Percentiles rank a stretch among this genome's conserved stretches.
These are phyloP conservation scores for Crypturellus tataupa DNA, from an alignment of 2,797 vertebrate species.

Conservation along the genomic window DNA sequence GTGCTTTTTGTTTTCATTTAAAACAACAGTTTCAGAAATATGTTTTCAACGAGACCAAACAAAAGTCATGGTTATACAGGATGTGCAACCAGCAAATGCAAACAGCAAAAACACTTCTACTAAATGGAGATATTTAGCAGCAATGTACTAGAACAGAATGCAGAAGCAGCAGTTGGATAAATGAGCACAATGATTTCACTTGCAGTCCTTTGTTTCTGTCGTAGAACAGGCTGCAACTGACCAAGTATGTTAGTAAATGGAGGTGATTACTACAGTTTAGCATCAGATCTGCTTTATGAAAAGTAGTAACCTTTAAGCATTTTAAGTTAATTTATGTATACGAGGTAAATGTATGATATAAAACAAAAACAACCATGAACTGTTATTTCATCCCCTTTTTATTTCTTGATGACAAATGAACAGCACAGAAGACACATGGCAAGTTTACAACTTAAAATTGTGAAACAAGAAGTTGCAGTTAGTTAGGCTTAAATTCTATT, in stretches of 20 bases:
- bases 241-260: slow-evolving; percentile 52
- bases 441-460: slow-evolving; percentile 20
- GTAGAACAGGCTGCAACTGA: not conserved
- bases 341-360: not conserved
- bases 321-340: not conserved
- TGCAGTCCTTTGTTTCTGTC: not conserved
- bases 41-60: not conserved
- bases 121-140: slow-evolving; percentile 49
- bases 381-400: slow-evolving; percentile 30
- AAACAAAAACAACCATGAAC: not conserved
- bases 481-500: slow-evolving; percentile 36
- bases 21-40: not conserved
- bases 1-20: not conserved
- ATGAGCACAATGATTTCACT: not conserved
- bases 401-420: slow-evolving; percentile 44
- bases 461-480: slow-evolving; percentile 30
- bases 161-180: slow-evolving; percentile 21
- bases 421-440: slow-evolving; percentile 25
- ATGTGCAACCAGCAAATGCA: slow-evolving; percentile 53
- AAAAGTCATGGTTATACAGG: slow-evolving; percentile 44
- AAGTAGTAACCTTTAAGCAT: not conserved
- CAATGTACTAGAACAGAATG: slow-evolving; percentile 9
- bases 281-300: not conserved
- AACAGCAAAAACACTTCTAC: slow-evolving; percentile 48
- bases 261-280: slow-evolving; percentile 29